These are phyloP conservation scores for Neomorphus geoffroyi DNA, from an alignment of 2,797 vertebrate species.

Conservation along the genomic window DNA sequence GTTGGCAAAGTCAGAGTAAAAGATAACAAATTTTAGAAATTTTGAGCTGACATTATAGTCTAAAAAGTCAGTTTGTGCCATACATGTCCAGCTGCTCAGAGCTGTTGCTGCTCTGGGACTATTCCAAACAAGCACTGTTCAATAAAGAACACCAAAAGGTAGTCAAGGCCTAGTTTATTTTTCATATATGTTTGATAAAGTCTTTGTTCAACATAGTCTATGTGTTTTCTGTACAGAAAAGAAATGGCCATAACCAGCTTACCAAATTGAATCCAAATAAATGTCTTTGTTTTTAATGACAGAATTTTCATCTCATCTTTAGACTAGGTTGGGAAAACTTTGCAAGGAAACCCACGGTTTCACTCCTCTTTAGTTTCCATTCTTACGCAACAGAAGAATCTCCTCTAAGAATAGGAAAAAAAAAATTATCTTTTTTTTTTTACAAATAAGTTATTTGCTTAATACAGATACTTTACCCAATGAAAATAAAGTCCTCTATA, in stretches of 20 bases:
- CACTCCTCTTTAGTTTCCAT: background rate
- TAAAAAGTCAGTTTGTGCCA: background rate
- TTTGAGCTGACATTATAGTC: background rate
- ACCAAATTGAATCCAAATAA: background rate
- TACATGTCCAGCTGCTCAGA: background rate
- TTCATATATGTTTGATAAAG: background rate
- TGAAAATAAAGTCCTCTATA: background rate
- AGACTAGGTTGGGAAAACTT: background rate
- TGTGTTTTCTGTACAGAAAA: background rate
- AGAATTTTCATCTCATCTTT: background rate
- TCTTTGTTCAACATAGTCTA: background rate
- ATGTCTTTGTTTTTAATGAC: background rate
- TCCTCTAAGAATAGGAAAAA: background rate
- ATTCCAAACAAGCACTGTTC: background rate
- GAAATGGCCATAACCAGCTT: background rate
- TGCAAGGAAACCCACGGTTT: background rate
- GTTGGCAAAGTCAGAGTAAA: background rate
- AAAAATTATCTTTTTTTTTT: background rate
- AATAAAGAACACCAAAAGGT: background rate
- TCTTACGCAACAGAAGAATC: background rate
- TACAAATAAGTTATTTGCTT: background rate
- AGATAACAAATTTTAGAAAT: background rate
- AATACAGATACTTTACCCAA: background rate
- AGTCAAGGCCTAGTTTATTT: background rate
- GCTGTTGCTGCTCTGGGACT: background rate